Percentiles rank a stretch among this genome's conserved stretches.
These are phyloP conservation scores for Acleris emargana DNA, from an alignment of 2,888 invertebrate species.

Conservation along the genomic window DNA sequence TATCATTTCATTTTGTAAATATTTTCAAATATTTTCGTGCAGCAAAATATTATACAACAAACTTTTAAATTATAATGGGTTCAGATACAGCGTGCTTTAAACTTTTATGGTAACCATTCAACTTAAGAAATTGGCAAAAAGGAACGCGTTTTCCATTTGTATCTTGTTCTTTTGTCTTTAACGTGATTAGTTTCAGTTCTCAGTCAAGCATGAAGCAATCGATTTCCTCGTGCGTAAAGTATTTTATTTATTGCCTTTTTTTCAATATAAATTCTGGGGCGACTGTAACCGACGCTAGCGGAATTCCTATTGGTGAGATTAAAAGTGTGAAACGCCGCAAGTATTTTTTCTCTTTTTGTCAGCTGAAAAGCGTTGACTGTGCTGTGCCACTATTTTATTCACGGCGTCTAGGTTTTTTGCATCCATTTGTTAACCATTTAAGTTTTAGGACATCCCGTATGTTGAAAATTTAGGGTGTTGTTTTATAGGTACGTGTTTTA, in stretches of 20 bases:
- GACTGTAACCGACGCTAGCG: slow-evolving; percentile 51
- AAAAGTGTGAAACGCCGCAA: slow-evolving; percentile 56
- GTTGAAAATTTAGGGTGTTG: not conserved
- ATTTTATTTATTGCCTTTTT: slow-evolving; percentile 62
- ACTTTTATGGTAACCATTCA: no score
- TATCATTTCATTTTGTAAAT: no score
- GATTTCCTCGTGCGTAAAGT: slow-evolving; percentile 59
- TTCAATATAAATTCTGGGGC: slow-evolving; percentile 65
- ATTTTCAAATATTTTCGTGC: no score
- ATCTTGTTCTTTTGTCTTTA: slow-evolving; percentile 4
- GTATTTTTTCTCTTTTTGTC: slow-evolving; percentile 47
- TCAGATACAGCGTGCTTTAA: no score
- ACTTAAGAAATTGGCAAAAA: no score
- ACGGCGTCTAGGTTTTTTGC: slow-evolving; percentile 44
- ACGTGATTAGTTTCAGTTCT: slow-evolving; percentile 30
- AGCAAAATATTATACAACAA: no score
- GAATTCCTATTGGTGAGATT: slow-evolving; percentile 58
- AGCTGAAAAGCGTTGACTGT: slow-evolving; percentile 43
- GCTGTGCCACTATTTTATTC: slow-evolving; percentile 48
- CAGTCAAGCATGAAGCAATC: slow-evolving; percentile 57
- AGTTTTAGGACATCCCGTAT: not conserved
- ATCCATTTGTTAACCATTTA: slow-evolving; percentile 41
- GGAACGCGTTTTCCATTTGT: not conserved
- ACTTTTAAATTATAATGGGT: no score
- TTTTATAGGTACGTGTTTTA: not conserved